Base-by-base conservation (phyloP, 2,888 invertebrate genomes). In the Andrena flavipes region DNA sequence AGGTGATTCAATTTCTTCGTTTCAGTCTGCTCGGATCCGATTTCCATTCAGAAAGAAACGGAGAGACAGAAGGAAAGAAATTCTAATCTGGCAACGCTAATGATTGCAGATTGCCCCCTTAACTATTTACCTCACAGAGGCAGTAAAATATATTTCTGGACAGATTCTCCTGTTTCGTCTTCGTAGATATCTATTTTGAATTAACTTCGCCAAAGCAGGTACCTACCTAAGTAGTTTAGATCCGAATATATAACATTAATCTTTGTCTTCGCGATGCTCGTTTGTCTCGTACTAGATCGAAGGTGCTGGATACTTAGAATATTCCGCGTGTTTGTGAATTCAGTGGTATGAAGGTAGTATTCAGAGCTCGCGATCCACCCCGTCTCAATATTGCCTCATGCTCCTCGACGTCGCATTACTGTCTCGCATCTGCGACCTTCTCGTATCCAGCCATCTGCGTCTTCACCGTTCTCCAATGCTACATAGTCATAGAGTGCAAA, bases 311-410 rank as follows among this genome's bases (percentile, higher is more conserved):
- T 23, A 56, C 48, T 33, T 30, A 4, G 74, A 81, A 83, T 70
- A 67, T 84, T 86, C 85, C 81, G 87, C 88, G 89, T 88, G 88
- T 90, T 91, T 91, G 89, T 85, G 89, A 92, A 92, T 92, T 92
- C 89, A 91, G 91, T 91, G 89, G 87, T 69, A 79, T 82, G 85
- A 89, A 89, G 82, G 90, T 89, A 91, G 91, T 91, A 90, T 89
- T 82, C 76, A 49, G 79, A 77, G 78, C 88, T 84, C 80, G 86
- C 82, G 67, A 70, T 73, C 49, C 64, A 65, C 7, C 30, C 80
- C 77, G 81, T 78, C 23, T 33, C 82, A 84, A 88, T 90, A 90
- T 90, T 89, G 88, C 88, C 90, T 88, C 48, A 23, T 69, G 42
- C 42, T 42, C 68, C 54, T 42, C 68, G 75, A 74, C 75, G 71